Percentiles rank a stretch among this genome's conserved stretches.
phyloP scores from a whole-genome alignment of 2,888 invertebrate species.

The Acrobasis repandana region DNA sequence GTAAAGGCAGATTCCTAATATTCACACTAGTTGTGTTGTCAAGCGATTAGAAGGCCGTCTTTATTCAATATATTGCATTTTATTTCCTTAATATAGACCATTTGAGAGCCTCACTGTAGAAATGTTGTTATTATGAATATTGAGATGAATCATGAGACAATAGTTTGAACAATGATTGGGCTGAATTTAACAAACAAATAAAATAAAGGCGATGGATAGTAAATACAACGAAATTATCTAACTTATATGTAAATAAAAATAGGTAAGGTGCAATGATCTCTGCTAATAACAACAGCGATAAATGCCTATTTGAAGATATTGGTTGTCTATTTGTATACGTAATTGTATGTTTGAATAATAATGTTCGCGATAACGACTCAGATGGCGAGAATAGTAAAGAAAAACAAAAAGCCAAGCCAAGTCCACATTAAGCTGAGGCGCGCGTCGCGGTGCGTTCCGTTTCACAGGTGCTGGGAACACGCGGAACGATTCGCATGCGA shows the following conservation, averaged over 20 bases:
- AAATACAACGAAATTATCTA: not conserved
- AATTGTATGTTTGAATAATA: constrained; percentile 19
- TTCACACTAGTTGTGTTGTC: not conserved
- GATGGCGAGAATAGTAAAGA: constrained; percentile 13
- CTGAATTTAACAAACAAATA: not conserved
- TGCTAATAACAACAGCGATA: constrained; percentile 12
- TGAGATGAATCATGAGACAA: not conserved
- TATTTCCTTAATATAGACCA: no score
- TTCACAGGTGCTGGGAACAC: constrained; percentile 61
- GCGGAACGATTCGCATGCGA: constrained; percentile 71
- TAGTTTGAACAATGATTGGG: not conserved
- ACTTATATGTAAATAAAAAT: constrained; percentile 2
- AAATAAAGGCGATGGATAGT: not conserved
- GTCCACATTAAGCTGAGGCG: constrained; percentile 9
- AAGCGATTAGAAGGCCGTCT: not conserved
- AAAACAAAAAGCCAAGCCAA: constrained; percentile 14
- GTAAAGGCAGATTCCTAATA: not conserved
- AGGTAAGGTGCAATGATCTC: constrained; percentile 15
- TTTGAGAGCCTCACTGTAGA: no score
- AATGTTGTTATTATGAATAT: no score
- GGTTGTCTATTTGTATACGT: constrained; percentile 5
- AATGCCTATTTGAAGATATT: constrained; percentile 15
- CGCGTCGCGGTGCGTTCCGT: constrained; percentile 42
- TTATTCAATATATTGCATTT: not conserved
- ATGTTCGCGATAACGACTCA: constrained; percentile 11